Percentiles rank a stretch among this genome's conserved stretches.
Conservation (phyloP, 1,140 invertebrate genomes). For the Neodiprion fabricii region DNA sequence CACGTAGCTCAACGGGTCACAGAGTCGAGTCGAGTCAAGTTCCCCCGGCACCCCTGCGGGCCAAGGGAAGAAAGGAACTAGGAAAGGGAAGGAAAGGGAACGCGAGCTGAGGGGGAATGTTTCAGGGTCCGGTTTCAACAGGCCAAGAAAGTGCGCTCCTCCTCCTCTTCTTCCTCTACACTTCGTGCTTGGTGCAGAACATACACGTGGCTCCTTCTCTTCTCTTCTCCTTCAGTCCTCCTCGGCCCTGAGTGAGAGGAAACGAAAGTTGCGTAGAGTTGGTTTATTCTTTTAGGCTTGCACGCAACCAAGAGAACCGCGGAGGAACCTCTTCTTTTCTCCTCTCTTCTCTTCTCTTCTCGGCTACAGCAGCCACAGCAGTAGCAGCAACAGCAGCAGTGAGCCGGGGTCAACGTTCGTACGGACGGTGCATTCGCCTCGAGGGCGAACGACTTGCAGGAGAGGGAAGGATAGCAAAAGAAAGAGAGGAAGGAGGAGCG, state of each 20-base stretch:
- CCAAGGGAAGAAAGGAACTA: background rate
- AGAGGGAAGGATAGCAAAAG: too few species aligned
- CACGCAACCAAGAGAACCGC: background rate
- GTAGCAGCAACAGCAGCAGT: background rate
- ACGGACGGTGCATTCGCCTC: background rate
- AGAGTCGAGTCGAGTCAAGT: background rate
- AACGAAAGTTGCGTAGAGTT: background rate
- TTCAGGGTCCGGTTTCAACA: background rate
- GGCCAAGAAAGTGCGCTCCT: too few species aligned
- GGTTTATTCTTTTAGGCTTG: background rate
- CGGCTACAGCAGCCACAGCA: background rate
- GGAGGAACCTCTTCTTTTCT: background rate
- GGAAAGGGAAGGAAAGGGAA: background rate
- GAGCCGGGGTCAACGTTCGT: background rate
- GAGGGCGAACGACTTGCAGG: too few species aligned
- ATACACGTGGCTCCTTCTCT: background rate
- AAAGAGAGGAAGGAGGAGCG: too few species aligned
- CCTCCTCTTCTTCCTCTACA: too few species aligned
- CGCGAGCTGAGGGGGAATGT: too few species aligned
- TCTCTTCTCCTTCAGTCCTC: background rate
- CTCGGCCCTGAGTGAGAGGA: background rate
- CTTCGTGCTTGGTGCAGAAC: too few species aligned
- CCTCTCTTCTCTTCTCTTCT: background rate
- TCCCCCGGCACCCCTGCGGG: background rate
- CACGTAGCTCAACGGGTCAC: slow-evolving; percentile 1